These are phyloP conservation scores for Folsomia candida DNA, from an alignment of 2,888 invertebrate species.

Conservation along the genomic window DNA sequence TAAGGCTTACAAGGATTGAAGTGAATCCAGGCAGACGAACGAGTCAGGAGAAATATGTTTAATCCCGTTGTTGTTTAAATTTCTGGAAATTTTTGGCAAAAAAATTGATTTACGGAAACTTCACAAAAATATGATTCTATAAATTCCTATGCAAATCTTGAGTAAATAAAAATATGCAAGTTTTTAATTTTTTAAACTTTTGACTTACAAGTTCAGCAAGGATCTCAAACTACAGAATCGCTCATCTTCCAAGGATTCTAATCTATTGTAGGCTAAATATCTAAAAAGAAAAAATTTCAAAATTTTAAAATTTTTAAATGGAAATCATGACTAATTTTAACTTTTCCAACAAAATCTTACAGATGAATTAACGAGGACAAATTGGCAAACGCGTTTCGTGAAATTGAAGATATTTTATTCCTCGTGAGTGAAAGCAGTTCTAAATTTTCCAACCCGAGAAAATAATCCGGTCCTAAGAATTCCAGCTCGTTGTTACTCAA, in stretches of 20 bases:
- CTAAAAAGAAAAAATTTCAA: conserved; percentile 54
- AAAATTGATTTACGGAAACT: no score
- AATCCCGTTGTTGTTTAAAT: conserved; percentile 58
- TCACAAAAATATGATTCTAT: not conserved
- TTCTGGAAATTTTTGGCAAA: no score
- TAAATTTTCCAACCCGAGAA: conserved; percentile 55
- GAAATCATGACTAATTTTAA: no score
- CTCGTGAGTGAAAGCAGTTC: conserved; percentile 58
- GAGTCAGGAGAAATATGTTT: conserved; percentile 53
- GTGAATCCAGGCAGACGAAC: conserved; percentile 54
- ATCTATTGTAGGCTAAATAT: conserved; percentile 58
- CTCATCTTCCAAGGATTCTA: conserved; percentile 55
- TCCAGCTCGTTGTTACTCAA: conserved; percentile 44
- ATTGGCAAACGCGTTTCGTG: conserved; percentile 54
- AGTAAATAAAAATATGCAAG: no score
- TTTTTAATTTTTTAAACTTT: not conserved
- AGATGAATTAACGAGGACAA: conserved; percentile 56
- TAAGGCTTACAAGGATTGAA: conserved; percentile 59
- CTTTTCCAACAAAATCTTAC: conserved; percentile 57
- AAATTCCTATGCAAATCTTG: not conserved
- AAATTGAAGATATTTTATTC: conserved; percentile 55
- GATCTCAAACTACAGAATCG: conserved; percentile 57
- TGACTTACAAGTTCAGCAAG: conserved; percentile 57
- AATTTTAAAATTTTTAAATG: no score
- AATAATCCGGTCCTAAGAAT: conserved; percentile 46